Base-by-base conservation (phyloP, 2,888 invertebrate species). In the Drosophila kuntzei region DNA sequence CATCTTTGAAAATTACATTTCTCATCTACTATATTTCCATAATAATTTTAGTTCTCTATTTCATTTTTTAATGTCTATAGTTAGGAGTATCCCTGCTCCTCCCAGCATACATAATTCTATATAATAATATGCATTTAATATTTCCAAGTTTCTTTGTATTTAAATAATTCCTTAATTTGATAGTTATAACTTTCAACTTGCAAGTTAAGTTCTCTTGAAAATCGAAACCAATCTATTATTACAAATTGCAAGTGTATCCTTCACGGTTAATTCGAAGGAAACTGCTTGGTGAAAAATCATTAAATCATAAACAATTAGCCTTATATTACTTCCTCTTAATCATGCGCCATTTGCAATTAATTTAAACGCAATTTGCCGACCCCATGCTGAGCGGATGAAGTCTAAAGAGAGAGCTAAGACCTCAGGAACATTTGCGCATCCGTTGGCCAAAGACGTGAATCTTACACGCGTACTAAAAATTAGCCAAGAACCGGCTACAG, bases 341-440 rank as follows among this genome's bases (percentile, higher is more conserved):
- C 87, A 88, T 84, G 79, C 81, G 87, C 81, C 85, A 81, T 85
- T 85, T 89, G 87, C 89, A 85, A 85, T 85, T 85, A 85, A 84
- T 85, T 89, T 89, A 70, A 80, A 81, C 85, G 79, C 79, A 89
- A 87, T 83, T 83, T 83, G 78, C 75, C 54, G 88, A 85, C 88
- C 83, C 64, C 88, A 61, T 59, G 77, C 77, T 65, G 88, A 66
- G 78, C 61, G 70, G 53, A 60, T 49, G 37, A 50, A 62, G 39
- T 41, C 54, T 22, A 12, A 14, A 22, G 50, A 46, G 59, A 46
- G 47, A 16, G 60, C 63, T 63, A 34, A 67, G 65, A 69, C 46
- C 61, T 36, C 54, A 41, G 63, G 25, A 72, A 58, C 80, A 77
- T 77, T 79, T 68, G 67, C 58, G 80, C 89, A 81, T 76, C 76